These are phyloP conservation scores for Drosophila azteca DNA, from an alignment of 1,140 invertebrate species.

Conservation along the genomic window DNA sequence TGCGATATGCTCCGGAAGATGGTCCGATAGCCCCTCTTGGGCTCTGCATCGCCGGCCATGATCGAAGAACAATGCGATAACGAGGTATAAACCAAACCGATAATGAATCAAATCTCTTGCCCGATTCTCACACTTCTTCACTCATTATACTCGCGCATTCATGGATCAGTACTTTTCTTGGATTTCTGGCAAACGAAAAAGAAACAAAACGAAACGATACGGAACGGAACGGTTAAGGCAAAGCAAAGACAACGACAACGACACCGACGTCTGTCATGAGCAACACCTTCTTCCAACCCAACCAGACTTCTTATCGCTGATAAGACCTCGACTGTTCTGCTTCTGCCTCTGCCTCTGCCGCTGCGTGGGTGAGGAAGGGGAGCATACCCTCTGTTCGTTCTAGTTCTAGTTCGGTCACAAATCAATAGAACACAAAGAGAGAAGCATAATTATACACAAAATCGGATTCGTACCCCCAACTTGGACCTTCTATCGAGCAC, in stretches of 20 bases:
- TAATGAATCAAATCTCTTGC: constrained; percentile 1
- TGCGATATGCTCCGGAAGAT: constrained; percentile 76
- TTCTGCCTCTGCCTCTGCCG: too few relatives aligned
- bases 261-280: constrained; percentile 15
- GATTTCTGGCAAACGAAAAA: too few relatives aligned
- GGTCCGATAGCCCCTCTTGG: constrained; percentile 67
- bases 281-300: constrained; percentile 37
- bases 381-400: too few relatives aligned
- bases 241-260: constrained; percentile 21
- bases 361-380: too few relatives aligned
- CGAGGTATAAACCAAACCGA: not conserved
- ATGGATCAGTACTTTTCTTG: not conserved
- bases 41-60: constrained; percentile 69
- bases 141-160: not conserved
- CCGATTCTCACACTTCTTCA: constrained; percentile 2
- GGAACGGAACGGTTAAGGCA: constrained; percentile 19
- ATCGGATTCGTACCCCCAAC: not conserved
- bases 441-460: not conserved
- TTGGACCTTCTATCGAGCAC: constrained; percentile 17
- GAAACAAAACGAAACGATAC: constrained; percentile 5
- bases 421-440: not conserved
- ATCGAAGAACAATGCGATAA: constrained; percentile 4
- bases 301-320: constrained; percentile 28
- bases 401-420: not conserved
- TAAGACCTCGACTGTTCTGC: not conserved